These are phyloP conservation scores for Dendrolimus punctatus DNA, from an alignment of 1,140 invertebrate genomes.

Conservation along the genomic window DNA sequence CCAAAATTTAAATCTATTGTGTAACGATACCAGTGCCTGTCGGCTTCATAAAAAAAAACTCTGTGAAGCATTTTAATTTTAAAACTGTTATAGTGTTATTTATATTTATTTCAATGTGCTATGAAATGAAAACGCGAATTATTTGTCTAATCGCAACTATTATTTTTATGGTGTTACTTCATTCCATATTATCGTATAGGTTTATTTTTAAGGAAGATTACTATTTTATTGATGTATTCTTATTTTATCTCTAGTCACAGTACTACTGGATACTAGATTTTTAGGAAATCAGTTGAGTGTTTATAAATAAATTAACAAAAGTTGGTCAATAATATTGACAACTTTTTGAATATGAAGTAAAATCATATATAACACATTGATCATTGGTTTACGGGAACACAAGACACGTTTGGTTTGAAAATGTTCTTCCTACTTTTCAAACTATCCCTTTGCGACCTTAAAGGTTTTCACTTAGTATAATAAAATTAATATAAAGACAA, in stretches of 20 bases:
- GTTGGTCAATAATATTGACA: conserved; percentile 7
- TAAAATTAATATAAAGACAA: conserved; percentile 37
- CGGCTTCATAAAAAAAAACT: no score
- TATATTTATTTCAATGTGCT: no score
- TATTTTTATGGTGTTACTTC: conserved; percentile 6
- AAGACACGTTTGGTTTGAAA: conserved; percentile 21
- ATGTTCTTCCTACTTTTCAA: conserved; percentile 15
- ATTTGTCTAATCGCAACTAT: conserved; percentile 4
- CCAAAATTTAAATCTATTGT: no score
- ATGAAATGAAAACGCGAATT: not conserved
- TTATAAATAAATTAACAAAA: conserved; percentile 13
- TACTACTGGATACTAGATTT: conserved; percentile 50
- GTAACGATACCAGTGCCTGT: no score
- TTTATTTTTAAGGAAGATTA: not conserved
- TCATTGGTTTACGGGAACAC: conserved; percentile 34
- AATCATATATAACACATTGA: conserved; percentile 1
- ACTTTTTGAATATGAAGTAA: not conserved
- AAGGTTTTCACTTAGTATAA: conserved; percentile 30
- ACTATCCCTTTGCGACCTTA: conserved; percentile 17
- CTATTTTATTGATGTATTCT: conserved; percentile 12
- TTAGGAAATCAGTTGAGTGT: conserved; percentile 14
- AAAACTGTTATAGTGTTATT: no score
- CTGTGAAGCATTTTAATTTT: no score
- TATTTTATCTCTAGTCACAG: conserved; percentile 55
- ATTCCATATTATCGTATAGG: conserved; percentile 10